These are phyloP conservation scores for Anthopleura xanthogrammica DNA, from an alignment of 92 coral and sea anemone genomes.

Conservation along the genomic window DNA sequence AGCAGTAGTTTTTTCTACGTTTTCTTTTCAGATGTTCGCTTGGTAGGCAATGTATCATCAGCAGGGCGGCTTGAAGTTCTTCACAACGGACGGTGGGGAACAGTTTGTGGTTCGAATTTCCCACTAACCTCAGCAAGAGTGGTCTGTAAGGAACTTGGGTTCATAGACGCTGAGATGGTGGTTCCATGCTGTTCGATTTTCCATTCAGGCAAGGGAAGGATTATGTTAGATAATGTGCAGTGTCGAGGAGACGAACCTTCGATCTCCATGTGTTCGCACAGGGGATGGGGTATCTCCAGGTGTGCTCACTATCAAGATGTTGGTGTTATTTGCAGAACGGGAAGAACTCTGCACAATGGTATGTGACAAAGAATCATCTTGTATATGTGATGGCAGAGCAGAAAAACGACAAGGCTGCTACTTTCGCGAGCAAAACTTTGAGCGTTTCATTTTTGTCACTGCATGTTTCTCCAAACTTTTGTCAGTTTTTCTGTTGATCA, in stretches of 20 bases:
- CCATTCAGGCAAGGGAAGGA: slow-evolving; percentile 42
- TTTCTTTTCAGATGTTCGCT: slow-evolving; percentile 19
- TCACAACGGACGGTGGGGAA: slow-evolving; percentile 55
- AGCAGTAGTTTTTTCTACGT: background rate
- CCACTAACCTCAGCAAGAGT: slow-evolving; percentile 45
- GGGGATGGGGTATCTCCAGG: slow-evolving; percentile 53
- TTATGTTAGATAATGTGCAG: slow-evolving; percentile 35
- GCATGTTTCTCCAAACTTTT: too few species aligned
- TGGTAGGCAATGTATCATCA: slow-evolving; percentile 12
- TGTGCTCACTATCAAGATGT: slow-evolving; percentile 42
- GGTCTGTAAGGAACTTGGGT: slow-evolving; percentile 45
- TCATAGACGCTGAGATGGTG: slow-evolving; percentile 29
- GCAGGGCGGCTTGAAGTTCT: slow-evolving; percentile 61
- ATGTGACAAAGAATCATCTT: background rate
- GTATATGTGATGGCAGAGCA: background rate
- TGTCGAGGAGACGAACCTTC: slow-evolving; percentile 51
- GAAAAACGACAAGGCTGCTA: too few species aligned
- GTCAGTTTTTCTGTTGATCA: too few species aligned
- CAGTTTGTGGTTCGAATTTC: slow-evolving; percentile 37
- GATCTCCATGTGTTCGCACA: slow-evolving; percentile 47
- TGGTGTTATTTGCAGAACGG: slow-evolving; percentile 44
- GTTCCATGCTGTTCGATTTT: slow-evolving; percentile 46
- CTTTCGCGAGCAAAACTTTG: too few species aligned
- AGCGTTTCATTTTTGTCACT: too few species aligned
- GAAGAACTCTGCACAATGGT: slow-evolving; percentile 15